Evolutionary conservation across 2,888 invertebrate species (phyloP).

Genomic region (Mythimna ferrago): DNA sequence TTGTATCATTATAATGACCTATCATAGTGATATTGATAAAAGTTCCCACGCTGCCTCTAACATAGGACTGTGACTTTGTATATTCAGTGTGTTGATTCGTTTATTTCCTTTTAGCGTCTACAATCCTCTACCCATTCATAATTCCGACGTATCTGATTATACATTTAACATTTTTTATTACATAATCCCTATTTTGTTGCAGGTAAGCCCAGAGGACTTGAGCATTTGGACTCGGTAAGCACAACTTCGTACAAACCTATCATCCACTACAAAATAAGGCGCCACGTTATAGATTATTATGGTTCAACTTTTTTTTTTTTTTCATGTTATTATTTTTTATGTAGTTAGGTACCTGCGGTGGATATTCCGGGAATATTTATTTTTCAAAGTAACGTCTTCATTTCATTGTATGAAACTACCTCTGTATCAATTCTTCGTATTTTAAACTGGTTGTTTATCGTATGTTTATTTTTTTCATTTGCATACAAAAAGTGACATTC

Average conservation of each 20-base stretch:
- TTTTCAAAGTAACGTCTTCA: constrained; percentile 60
- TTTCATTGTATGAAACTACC: constrained; percentile 64
- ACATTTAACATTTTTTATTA: constrained; percentile 38
- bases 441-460: constrained; percentile 63
- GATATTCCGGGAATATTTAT: constrained; percentile 64
- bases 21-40: constrained; percentile 44
- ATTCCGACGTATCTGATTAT: constrained; percentile 28
- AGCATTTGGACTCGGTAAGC: constrained; percentile 60
- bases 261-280: constrained; percentile 57
- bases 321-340: constrained; percentile 49
- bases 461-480: constrained; percentile 53
- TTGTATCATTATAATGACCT: constrained; percentile 47
- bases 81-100: constrained; percentile 20
- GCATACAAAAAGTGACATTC: constrained; percentile 47
- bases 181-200: constrained; percentile 67
- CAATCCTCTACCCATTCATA: constrained; percentile 29
- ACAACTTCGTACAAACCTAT: constrained; percentile 44
- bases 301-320: constrained; percentile 44
- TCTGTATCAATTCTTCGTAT: constrained; percentile 63
- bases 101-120: constrained; percentile 41
- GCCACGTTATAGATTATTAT: constrained; percentile 56
- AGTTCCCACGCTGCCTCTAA: constrained; percentile 52
- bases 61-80: constrained; percentile 41
- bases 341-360: constrained; percentile 37
- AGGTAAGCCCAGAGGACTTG: constrained; percentile 68